Conservation (phyloP, 2,797 vertebrate species). For the Melanotaenia maccullochi region DNA sequence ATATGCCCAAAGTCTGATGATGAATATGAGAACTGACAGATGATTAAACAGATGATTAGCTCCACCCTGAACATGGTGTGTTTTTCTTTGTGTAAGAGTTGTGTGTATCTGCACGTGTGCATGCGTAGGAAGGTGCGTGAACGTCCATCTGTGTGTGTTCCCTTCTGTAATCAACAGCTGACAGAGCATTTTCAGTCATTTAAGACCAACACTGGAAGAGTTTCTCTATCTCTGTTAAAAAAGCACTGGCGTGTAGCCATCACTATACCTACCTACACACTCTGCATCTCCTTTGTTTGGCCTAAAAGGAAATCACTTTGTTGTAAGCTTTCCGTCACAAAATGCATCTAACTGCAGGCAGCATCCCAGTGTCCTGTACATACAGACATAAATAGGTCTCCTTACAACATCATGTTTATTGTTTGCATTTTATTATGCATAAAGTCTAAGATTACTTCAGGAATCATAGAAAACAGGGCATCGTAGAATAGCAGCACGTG, state of each 20-base stretch:
- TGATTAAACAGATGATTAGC: slow-evolving; percentile 73
- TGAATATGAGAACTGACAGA: slow-evolving; percentile 66
- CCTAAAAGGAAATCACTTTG: not conserved
- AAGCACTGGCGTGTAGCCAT: not conserved
- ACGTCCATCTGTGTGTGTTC: slow-evolving; percentile 44
- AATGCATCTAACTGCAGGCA: too few relatives aligned
- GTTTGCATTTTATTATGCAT: too few relatives aligned
- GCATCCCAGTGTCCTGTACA: too few relatives aligned
- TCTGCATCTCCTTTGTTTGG: not conserved
- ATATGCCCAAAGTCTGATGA: slow-evolving; percentile 58
- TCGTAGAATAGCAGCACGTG: too few relatives aligned
- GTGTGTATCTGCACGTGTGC: slow-evolving; percentile 23
- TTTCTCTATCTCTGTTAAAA: slow-evolving; percentile 6
- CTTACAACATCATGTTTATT: too few relatives aligned
- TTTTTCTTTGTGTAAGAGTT: slow-evolving; percentile 29
- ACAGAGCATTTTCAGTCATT: slow-evolving; percentile 44
- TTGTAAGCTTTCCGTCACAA: too few relatives aligned
- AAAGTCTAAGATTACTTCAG: too few relatives aligned
- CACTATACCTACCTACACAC: not conserved
- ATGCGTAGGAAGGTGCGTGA: slow-evolving; percentile 44
- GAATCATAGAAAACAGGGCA: too few relatives aligned
- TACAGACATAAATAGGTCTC: too few relatives aligned
- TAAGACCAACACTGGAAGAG: slow-evolving; percentile 25
- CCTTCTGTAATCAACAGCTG: slow-evolving; percentile 48
- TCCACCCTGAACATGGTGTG: slow-evolving; percentile 38